Percentiles rank a stretch among this genome's conserved stretches.
Evolutionary conservation across 2,797 vertebrate species (phyloP).

Genomic region (Eulemur coronatus): DNA sequence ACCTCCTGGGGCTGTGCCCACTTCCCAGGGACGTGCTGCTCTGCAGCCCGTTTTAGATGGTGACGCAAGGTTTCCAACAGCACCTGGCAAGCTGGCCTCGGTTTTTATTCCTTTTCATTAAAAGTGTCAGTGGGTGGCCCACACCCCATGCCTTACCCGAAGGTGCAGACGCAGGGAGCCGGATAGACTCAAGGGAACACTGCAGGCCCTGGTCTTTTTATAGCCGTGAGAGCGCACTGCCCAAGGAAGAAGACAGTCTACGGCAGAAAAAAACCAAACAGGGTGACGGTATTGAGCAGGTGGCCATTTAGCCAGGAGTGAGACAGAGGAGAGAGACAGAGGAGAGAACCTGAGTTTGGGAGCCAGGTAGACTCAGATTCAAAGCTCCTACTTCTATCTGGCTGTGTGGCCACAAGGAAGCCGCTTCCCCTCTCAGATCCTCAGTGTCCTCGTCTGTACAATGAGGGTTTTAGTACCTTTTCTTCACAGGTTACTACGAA

Average conservation of each 20-base stretch:
- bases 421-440: neutral
- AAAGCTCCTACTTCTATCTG: neutral
- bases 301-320: neutral
- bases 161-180: neutral
- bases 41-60: neutral
- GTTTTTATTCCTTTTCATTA: conserved; percentile 12
- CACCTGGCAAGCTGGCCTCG: neutral
- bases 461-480: neutral
- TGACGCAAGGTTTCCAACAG: neutral
- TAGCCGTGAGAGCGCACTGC: neutral
- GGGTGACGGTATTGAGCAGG: too few species aligned
- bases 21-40: neutral
- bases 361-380: fast-evolving
- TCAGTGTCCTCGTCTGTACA: neutral
- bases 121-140: neutral
- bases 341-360: neutral
- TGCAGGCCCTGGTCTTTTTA: neutral
- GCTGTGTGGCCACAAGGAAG: neutral
- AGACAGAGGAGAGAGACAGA: neutral
- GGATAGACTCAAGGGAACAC: neutral
- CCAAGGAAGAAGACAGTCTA: neutral
- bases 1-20: neutral
- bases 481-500: neutral
- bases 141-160: neutral
- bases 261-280: neutral